A percentile compares a stretch with the other conserved stretches of the same genome.
Conservation (phyloP, 2,888 invertebrate species). For the Dione vanillae region DNA sequence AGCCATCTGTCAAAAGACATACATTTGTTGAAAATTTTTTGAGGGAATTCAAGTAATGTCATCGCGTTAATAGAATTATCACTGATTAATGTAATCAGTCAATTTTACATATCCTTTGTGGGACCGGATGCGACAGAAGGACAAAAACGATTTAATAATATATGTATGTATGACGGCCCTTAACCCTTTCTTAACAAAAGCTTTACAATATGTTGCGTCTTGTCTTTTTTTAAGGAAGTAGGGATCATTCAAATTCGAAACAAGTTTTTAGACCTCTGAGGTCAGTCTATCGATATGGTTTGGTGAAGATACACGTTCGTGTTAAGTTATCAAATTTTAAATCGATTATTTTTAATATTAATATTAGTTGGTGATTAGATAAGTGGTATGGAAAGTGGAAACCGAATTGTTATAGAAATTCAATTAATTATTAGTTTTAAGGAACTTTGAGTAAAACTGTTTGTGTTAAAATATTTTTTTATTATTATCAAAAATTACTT, state of each 20-base stretch:
- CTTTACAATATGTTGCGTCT: constrained; percentile 77
- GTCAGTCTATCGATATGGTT: constrained; percentile 75
- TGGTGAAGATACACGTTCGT: constrained; percentile 66
- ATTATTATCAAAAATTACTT: background rate
- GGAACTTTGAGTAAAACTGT: background rate
- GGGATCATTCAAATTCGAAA: constrained; percentile 80
- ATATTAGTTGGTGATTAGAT: constrained; percentile 3
- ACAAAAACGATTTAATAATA: constrained; percentile 84
- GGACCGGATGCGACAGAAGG: constrained; percentile 79
- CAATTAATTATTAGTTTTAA: background rate
- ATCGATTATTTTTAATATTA: background rate
- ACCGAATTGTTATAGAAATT: background rate
- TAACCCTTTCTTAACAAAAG: constrained; percentile 82
- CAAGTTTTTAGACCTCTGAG: constrained; percentile 73
- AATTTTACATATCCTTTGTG: constrained; percentile 81
- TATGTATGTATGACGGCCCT: constrained; percentile 74
- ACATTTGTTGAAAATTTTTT: constrained; percentile 59
- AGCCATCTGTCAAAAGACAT: constrained; percentile 74
- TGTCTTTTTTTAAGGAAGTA: constrained; percentile 73
- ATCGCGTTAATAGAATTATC: constrained; percentile 81
- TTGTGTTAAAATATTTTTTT: background rate
- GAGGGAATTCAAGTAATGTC: constrained; percentile 58
- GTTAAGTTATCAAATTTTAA: constrained; percentile 21
- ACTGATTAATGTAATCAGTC: constrained; percentile 71
- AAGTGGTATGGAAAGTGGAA: background rate